These are phyloP conservation scores for Hippotragus niger DNA, from an alignment of 2,113 vertebrate species.

Conservation along the genomic window DNA sequence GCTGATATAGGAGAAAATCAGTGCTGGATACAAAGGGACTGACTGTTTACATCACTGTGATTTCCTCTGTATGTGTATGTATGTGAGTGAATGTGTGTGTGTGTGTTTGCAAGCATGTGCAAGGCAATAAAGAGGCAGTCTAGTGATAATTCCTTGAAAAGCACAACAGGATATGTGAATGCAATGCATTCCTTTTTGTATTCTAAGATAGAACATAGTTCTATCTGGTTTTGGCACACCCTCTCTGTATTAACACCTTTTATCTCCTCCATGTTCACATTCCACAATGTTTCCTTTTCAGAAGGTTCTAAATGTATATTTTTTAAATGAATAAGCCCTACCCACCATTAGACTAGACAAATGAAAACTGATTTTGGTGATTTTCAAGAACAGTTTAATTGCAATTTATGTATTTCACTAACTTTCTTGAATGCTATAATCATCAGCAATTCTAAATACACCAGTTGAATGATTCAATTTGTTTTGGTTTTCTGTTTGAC, in stretches of 20 bases:
- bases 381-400: slow-evolving; percentile 61
- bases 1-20: neutral
- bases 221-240: neutral
- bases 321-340: slow-evolving; percentile 44
- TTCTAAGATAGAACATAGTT: neutral
- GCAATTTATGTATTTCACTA: slow-evolving; percentile 69
- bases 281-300: slow-evolving; percentile 24
- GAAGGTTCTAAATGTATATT: slow-evolving; percentile 14
- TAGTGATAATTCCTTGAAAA: neutral
- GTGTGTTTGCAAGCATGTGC: neutral
- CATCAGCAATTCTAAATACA: slow-evolving; percentile 73
- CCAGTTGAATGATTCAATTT: slow-evolving; percentile 73
- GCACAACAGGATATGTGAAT: neutral
- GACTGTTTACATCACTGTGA: neutral
- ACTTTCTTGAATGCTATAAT: slow-evolving; percentile 67
- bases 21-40: neutral
- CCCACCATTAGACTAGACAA: slow-evolving; percentile 37
- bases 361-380: slow-evolving; percentile 56
- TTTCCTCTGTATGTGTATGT: neutral
- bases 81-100: neutral
- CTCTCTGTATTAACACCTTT: neutral
- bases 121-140: neutral
- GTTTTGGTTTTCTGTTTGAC: slow-evolving; percentile 72
- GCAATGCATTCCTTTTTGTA: neutral
- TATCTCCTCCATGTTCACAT: neutral